These are phyloP conservation scores for Eurytoma californica DNA, from an alignment of 2,888 invertebrate genomes.

Conservation along the genomic window DNA sequence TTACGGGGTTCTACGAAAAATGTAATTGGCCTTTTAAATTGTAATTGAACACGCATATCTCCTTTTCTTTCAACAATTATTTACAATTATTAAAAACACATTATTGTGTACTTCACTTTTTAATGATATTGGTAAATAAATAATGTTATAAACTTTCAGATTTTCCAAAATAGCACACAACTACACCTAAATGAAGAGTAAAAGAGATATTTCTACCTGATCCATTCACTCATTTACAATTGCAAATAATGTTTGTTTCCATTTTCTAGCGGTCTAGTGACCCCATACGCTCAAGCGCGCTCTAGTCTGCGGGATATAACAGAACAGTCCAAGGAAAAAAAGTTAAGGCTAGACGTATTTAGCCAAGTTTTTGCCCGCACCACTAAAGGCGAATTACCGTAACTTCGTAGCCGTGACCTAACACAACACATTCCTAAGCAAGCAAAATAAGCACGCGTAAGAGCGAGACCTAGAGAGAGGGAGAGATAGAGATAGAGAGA, in stretches of 20 bases:
- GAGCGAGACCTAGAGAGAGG: no score
- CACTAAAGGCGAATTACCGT: conserved; percentile 32
- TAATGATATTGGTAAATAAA: background rate
- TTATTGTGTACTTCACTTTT: background rate
- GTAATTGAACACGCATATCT: background rate
- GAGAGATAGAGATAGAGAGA: no score
- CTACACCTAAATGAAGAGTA: background rate
- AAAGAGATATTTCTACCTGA: background rate
- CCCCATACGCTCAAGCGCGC: background rate
- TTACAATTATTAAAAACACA: background rate
- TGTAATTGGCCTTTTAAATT: background rate
- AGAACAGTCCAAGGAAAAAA: conserved; percentile 15
- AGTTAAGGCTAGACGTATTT: background rate
- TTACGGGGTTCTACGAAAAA: background rate
- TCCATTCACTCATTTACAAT: background rate
- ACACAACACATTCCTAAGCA: no score
- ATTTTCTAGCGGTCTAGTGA: background rate
- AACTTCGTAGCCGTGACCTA: background rate
- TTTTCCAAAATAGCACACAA: background rate
- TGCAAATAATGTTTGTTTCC: no score
- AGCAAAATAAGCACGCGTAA: no score
- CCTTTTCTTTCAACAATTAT: no score
- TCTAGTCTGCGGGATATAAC: conserved; percentile 11
- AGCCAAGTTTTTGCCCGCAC: conserved; percentile 28
- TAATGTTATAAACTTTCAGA: background rate